Evolutionary conservation across 2,113 vertebrate species (phyloP), one percentile per base, ranked within the genome.

Genomic region (Ondatra zibethicus): DNA sequence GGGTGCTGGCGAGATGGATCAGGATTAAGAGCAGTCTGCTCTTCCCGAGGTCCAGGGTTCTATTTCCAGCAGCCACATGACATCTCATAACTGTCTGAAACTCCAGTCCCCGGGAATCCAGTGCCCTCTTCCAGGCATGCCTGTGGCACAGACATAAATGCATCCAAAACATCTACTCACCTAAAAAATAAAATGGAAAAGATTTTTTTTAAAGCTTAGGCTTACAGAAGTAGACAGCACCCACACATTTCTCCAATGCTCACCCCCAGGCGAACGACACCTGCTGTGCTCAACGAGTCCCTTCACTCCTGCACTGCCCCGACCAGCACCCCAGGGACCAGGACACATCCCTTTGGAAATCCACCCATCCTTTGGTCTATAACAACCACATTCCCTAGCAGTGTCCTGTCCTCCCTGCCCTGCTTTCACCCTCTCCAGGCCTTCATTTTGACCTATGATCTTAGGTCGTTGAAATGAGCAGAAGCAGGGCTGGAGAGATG

Each of bases 291-390:
- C 45, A 14, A 39, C 0, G 0, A 23, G 14, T 36, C 27, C 58
- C 23, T 50, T n/a, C 17, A 5, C 27, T 19, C 0, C 1, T 63
- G 55, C 87, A 25, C 21, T 76, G 85, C 65, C 70, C 36, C 0
- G 23, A 23, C 4, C 63, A 55, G 58, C 92, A 12, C 87, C 75
- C 93, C 73, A 19, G 0, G 2, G 25, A 39, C 39, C 13, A 63
- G 88, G 92, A 94, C 66, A 36, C 84, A 61, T 73, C 68, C 72
- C 88, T 92, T 66, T 68, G 66, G 91, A 94, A 92, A 85, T 13
- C 58, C 36, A 86, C 42, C 55, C 80, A 1, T 4, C 3, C 68
- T 78, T 0, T 25, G 39, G 77, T 52, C 1, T 25, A 5, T 0
- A 33, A 47, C 84, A 39, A 27, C 33, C 17, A 33, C 5, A 5